phyloP scores from a whole-genome alignment of 2,113 vertebrate genomes.

The Actenoides hombroni region DNA sequence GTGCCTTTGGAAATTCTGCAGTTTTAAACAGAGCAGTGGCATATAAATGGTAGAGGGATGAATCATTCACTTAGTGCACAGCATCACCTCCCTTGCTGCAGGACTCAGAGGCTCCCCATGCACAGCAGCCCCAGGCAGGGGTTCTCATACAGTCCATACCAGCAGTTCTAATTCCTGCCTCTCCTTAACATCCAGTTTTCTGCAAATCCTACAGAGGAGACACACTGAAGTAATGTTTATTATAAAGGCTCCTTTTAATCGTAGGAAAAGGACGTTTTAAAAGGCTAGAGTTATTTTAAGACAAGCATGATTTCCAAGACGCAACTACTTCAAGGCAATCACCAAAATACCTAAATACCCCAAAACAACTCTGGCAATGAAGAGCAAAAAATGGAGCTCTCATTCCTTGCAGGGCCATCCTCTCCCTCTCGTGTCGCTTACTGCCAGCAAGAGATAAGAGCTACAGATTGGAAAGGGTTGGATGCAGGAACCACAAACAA shows the following conservation, averaged over 20 bases:
- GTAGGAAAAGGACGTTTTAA: neutral
- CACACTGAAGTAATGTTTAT: rapidly evolving
- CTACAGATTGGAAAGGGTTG: neutral
- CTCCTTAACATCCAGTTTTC: neutral
- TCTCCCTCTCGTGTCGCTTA: neutral
- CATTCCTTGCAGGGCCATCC: neutral
- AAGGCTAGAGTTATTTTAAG: neutral
- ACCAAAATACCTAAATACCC: neutral
- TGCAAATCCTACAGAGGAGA: neutral
- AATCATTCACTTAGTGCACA: neutral
- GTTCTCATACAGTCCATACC: neutral
- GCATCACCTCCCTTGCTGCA: neutral
- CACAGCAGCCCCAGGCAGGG: neutral
- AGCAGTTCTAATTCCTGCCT: neutral
- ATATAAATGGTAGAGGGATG: neutral
- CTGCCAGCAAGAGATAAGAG: neutral
- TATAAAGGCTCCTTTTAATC: neutral
- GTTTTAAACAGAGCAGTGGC: neutral
- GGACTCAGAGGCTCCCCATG: neutral
- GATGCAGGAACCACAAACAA: neutral
- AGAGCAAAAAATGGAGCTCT: neutral
- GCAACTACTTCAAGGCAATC: neutral
- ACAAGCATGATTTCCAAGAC: neutral
- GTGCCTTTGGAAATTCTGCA: neutral
- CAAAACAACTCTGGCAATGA: neutral